Base-by-base conservation (phyloP, 2,113 vertebrate species). In the Crotalus tigris region DNA sequence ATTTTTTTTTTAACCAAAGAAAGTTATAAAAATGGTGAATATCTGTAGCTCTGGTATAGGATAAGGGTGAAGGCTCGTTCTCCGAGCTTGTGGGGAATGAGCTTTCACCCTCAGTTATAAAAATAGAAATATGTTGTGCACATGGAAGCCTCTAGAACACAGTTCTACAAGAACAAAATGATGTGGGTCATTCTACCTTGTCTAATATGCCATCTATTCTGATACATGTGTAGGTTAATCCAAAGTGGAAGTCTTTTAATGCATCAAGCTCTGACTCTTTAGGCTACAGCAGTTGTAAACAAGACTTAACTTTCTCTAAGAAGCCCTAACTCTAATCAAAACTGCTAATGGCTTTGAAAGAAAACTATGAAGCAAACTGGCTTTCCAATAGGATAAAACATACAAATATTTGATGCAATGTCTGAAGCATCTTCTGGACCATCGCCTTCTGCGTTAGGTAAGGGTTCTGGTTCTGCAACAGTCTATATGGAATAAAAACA, bases 391-490 rank as follows among this genome's bases (percentile, higher is more conserved):
- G 2, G 61, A 89, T 92, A 90, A 6, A 44, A 92, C 98, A 93
- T 97, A 98, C 98, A 98, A 94, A 98, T 96, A 97, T 96, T 97
- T 95, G 97, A 97, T 0, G 98, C 91, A 3, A 97, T 94, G 94
- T 95, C 97, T 1, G 97, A 87, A 0, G 95, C 85, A 88, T 94
- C 97, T 93, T 96, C 96, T 81, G 97, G 97, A 53, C 94, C 98
- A 85, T 96, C 94, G 93, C 96, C 98, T 2, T 95, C 94, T 39
- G 93, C 90, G 26, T 94, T 97, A 0, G 96, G 93, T 3, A 94
- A 94, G 12, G 95, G 92, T 58, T 91, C 19, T 11, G 96, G 90
- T n/a, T 97, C 97, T 85, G 87, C 29, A 91, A 95, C 96, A 90
- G 95, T 96, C 98, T 98, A 97, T n/a, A 23, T 90, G 92, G 91